Evolutionary conservation across 2,888 invertebrate genomes (phyloP).

Genomic region (Melanophora roralis): DNA sequence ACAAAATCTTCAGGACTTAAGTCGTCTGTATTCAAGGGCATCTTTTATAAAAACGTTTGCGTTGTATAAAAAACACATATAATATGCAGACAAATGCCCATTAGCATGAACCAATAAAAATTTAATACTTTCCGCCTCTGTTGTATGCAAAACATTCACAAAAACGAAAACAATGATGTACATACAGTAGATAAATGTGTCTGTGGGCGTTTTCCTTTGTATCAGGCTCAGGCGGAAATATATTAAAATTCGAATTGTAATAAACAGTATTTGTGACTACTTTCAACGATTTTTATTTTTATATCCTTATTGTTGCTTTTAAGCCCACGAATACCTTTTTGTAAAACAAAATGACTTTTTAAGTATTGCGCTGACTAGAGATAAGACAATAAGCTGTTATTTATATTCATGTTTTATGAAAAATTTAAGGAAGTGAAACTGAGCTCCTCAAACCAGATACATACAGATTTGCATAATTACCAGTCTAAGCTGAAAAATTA

Average conservation of each 20-base stretch:
- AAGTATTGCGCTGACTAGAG: background rate
- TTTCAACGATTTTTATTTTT: background rate
- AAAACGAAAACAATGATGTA: no score
- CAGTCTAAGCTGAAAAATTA: background rate
- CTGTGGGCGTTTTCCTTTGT: conserved; percentile 31
- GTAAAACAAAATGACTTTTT: background rate
- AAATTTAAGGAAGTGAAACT: background rate
- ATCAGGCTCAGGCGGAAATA: conserved; percentile 41
- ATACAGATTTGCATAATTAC: conserved; percentile 22
- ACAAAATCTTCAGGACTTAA: conserved; percentile 7
- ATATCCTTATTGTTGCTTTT: background rate
- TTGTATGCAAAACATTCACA: no score
- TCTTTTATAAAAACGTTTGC: background rate
- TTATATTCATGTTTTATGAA: conserved; percentile 2
- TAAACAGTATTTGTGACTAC: conserved; percentile 8
- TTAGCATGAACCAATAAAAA: background rate
- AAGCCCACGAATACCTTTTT: background rate
- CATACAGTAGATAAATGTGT: background rate
- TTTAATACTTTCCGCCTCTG: background rate
- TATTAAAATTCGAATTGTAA: conserved; percentile 40
- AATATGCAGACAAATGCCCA: background rate
- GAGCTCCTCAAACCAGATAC: background rate
- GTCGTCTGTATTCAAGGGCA: conserved; percentile 42
- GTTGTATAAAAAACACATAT: background rate
- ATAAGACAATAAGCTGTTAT: conserved; percentile 31